Evolutionary conservation across 2,888 invertebrate species (phyloP).

Genomic region (Chloromyia formosa): DNA sequence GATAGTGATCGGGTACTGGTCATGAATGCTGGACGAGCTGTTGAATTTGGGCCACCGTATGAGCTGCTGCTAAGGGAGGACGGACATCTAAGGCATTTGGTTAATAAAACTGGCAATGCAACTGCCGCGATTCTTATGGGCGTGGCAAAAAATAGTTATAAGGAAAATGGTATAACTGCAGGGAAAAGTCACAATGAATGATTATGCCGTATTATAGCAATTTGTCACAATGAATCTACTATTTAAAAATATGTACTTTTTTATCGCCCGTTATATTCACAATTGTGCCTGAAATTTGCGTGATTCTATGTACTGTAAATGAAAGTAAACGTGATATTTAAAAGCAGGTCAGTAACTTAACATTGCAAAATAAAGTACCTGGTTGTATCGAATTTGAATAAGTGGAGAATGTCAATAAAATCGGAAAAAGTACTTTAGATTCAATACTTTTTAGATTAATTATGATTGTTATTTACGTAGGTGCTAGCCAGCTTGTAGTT

Average conservation of each 20-base stretch:
- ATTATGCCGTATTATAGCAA: not conserved
- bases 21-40: conserved; percentile 64
- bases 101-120: conserved; percentile 71
- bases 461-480: too few species aligned
- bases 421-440: too few species aligned
- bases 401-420: too few species aligned
- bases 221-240: too few species aligned
- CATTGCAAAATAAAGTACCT: too few species aligned
- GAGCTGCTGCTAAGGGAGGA: conserved; percentile 66
- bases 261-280: not conserved
- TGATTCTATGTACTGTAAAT: too few species aligned
- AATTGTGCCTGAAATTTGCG: too few species aligned
- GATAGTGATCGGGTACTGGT: conserved; percentile 49
- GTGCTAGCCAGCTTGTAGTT: too few species aligned
- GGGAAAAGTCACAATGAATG: not conserved
- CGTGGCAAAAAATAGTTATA: conserved; percentile 65
- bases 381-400: too few species aligned
- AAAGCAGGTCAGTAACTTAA: too few species aligned
- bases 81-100: conserved; percentile 70
- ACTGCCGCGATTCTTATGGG: conserved; percentile 66
- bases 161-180: not conserved
- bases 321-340: too few species aligned
- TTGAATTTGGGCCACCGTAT: conserved; percentile 78
- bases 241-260: not conserved
- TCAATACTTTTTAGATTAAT: too few species aligned